Conservation (phyloP, 2,888 invertebrate species). For the Drosophila pseudotakahashii region DNA sequence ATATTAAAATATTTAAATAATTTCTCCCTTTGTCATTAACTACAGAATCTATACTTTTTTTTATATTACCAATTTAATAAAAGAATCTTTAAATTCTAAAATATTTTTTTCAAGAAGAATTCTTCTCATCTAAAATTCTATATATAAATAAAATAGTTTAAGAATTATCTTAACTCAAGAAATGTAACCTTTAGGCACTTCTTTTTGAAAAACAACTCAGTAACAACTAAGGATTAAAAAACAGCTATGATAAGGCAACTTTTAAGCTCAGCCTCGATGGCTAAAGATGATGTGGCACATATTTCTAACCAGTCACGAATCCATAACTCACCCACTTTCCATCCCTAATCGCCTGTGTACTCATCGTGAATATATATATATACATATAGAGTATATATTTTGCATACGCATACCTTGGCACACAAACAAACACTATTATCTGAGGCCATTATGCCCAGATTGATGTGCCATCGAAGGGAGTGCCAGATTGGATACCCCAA, state of each 20-base stretch:
- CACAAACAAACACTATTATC: slow-evolving; percentile 74
- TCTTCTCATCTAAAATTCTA: too few relatives aligned
- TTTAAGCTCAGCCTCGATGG: neutral
- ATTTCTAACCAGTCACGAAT: neutral
- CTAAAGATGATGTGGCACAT: neutral
- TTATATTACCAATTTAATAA: too few relatives aligned
- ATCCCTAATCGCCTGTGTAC: slow-evolving; percentile 16
- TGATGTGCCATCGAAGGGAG: slow-evolving; percentile 64
- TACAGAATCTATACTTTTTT: too few relatives aligned
- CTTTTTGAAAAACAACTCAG: too few relatives aligned
- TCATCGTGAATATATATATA: slow-evolving; percentile 31
- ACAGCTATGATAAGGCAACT: neutral
- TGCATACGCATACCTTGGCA: slow-evolving; percentile 66
- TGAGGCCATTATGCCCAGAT: slow-evolving; percentile 70
- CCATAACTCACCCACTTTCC: slow-evolving; percentile 5
- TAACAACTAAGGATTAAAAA: too few relatives aligned
- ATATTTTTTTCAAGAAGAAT: too few relatives aligned
- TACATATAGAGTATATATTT: slow-evolving; percentile 35
- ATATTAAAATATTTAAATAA: too few relatives aligned
- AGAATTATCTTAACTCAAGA: too few relatives aligned
- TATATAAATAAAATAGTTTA: too few relatives aligned
- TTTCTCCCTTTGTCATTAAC: too few relatives aligned
- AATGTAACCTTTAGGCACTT: too few relatives aligned
- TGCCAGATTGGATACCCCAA: slow-evolving; percentile 22
- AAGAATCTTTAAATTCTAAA: too few relatives aligned